Evolutionary conservation across 2,113 vertebrate genomes (phyloP).

Genomic region (Cyanocitta stelleri): DNA sequence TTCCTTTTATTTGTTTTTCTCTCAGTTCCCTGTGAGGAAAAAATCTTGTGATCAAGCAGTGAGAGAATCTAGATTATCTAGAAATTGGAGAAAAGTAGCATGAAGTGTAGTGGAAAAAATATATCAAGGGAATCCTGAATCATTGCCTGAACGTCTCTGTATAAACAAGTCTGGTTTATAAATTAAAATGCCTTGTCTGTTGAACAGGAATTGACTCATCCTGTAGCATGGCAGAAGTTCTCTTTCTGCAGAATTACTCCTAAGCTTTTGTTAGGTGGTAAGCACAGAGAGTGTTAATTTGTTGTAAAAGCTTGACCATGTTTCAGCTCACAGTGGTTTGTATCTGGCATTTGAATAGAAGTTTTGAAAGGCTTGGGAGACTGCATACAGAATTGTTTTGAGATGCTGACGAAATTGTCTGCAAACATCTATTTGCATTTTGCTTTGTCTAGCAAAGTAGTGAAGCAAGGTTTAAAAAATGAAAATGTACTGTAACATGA

Average conservation of each 20-base stretch:
- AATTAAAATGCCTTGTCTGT: not conserved
- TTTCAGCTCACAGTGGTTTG: not conserved
- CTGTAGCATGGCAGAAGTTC: not conserved
- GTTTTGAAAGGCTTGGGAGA: not conserved
- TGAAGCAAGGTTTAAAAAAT: not conserved
- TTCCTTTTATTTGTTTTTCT: not conserved
- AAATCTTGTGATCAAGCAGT: not conserved
- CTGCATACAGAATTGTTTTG: not conserved
- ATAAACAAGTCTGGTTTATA: not conserved
- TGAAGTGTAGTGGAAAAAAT: not conserved
- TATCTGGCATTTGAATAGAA: not conserved
- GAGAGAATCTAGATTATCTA: not conserved
- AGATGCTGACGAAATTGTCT: not conserved
- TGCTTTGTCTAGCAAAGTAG: not conserved
- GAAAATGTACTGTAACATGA: not conserved
- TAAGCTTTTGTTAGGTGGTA: not conserved
- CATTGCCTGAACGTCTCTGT: not conserved
- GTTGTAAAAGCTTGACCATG: not conserved
- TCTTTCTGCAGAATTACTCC: not conserved
- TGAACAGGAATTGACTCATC: not conserved
- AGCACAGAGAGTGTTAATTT: not conserved
- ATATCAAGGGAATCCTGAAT: not conserved
- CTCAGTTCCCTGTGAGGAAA: not conserved
- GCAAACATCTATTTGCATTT: not conserved
- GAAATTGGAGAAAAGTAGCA: not conserved